Evolutionary conservation across 2,888 invertebrate species (phyloP).

Genomic region (Ophion obscuratus): DNA sequence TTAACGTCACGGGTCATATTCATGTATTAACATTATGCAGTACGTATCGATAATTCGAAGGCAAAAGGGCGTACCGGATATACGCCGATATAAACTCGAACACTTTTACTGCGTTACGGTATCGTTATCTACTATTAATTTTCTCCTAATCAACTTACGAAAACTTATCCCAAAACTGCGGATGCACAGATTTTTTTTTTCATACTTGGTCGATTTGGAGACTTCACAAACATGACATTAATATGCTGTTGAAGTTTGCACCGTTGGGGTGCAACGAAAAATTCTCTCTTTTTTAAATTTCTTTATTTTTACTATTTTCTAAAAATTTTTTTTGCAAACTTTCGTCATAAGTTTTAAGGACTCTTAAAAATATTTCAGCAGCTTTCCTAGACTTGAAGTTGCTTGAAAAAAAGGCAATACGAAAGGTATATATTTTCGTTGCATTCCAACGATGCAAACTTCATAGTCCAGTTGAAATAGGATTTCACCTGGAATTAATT

Average conservation of each 20-base stretch:
- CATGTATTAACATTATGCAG: conserved; percentile 56
- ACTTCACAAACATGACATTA: neutral
- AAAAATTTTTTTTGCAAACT: no score
- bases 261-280: no score
- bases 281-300: no score
- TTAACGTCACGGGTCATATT: conserved; percentile 73
- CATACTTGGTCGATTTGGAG: neutral
- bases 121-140: neutral
- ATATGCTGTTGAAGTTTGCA: neutral
- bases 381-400: no score
- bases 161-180: neutral
- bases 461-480: no score
- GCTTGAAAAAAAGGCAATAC: no score
- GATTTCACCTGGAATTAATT: no score
- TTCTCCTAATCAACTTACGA: neutral
- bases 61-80: neutral
- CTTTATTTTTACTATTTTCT: no score
- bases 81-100: neutral
- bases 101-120: neutral
- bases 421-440: no score
- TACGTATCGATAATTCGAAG: neutral
- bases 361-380: no score
- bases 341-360: no score
- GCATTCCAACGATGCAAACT: no score
- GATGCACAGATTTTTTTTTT: neutral